phyloP scores from a whole-genome alignment of 2,888 invertebrate species.

The Dyspetes luteomarginatus region DNA sequence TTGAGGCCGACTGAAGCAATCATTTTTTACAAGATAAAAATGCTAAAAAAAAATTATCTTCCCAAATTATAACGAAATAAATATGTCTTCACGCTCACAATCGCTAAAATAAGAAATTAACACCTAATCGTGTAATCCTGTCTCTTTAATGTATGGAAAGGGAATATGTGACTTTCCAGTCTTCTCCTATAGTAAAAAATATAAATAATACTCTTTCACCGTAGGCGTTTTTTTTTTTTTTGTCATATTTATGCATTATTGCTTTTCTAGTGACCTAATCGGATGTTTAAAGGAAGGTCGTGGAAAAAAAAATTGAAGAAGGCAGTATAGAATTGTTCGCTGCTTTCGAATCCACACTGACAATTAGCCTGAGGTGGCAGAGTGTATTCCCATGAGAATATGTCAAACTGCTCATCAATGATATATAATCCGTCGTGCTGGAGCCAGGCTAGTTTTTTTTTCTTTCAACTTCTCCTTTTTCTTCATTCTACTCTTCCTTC shows the following conservation, averaged over 20 bases:
- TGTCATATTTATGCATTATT: background rate
- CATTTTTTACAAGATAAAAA: too few species aligned
- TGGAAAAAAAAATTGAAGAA: conserved; percentile 6
- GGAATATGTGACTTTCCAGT: background rate
- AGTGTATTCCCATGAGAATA: conserved; percentile 3
- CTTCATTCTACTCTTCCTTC: background rate
- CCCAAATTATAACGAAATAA: too few species aligned
- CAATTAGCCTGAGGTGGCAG: conserved; percentile 4
- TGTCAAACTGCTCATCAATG: conserved; percentile 20
- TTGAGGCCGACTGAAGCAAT: too few species aligned
- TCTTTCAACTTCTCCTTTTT: background rate
- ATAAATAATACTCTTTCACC: background rate
- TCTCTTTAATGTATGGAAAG: background rate
- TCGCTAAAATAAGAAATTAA: too few species aligned
- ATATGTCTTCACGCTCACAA: too few species aligned
- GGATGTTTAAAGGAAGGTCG: conserved; percentile 10
- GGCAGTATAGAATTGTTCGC: background rate
- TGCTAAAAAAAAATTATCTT: too few species aligned
- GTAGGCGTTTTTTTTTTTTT: conserved; percentile 4
- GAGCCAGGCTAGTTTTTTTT: conserved; percentile 11
- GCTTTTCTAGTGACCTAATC: conserved; percentile 1
- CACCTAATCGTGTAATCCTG: too few species aligned
- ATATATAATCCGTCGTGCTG: conserved; percentile 8
- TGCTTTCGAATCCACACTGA: conserved; percentile 21
- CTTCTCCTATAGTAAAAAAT: background rate